Base-by-base conservation (phyloP, 2,888 invertebrate species). In the Watsonalla cultraria region DNA sequence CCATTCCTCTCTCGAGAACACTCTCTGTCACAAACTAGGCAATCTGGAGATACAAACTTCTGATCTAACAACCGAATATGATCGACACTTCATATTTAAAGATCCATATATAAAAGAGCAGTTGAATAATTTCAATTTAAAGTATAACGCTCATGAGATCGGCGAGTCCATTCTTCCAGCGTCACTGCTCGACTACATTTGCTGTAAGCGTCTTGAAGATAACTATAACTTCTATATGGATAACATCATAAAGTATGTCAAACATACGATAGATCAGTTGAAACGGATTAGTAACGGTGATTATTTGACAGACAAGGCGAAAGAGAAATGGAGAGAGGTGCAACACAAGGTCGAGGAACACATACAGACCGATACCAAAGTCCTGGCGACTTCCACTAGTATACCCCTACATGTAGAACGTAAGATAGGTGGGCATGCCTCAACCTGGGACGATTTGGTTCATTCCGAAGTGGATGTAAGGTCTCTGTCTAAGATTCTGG, bases 211-310 rank as follows among this genome's bases (percentile, higher is more conserved):
- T 1, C 63, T 86, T 5, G 88, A 88, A 59, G 85, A 87, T 49
- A 84, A 85, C 61, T 84, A 82, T 54, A 85, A 79, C 59, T 85
- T 88, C 62, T 83, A 89, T 58, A 86, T 90, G 86, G 90, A 90
- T 9, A 88, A 82, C 54, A 76, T 90, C 6, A 89, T 90, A 45
- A 68, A 66, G 64, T 83, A 89, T 56, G 88, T 88, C 0, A 80
- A 80, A 54, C 75, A 84, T 52, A 87, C 87, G 0, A 88, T 90
- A 53, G 88, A 89, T 4, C 89, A 90, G 59, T 65, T 90, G n/a
- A 89, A 85, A 62, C 80, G 88, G 13, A 90, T 90, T 24, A 89
- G 89, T 58, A 88, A 90, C 53, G 90, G 90, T 1, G 90, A 90
- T 58, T 90, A 83, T 60, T 73, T 90, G 55, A 87, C 87, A 5